These are phyloP conservation scores for Agrilus biguttatus DNA, from an alignment of 2,888 invertebrate genomes.

Conservation along the genomic window DNA sequence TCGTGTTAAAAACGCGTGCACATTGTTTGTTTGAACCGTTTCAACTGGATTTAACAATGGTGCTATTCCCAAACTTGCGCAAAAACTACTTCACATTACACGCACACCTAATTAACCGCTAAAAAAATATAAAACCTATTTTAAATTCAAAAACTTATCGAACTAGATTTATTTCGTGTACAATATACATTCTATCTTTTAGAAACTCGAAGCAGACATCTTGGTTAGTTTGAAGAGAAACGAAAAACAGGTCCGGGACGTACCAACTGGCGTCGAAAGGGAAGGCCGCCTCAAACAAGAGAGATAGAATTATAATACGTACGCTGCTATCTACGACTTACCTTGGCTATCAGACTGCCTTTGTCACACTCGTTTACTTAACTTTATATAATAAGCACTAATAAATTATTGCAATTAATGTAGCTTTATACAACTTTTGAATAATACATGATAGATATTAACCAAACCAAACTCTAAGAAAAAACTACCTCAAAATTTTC, in stretches of 20 bases:
- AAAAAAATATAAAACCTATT: slow-evolving; percentile 3
- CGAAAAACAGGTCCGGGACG: slow-evolving; percentile 34
- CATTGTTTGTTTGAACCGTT: slow-evolving; percentile 1
- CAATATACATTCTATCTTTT: slow-evolving; percentile 26
- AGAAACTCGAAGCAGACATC: slow-evolving; percentile 29
- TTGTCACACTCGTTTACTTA: too few species aligned
- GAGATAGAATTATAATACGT: slow-evolving; percentile 14
- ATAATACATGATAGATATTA: too few species aligned
- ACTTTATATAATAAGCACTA: too few species aligned
- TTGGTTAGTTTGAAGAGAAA: slow-evolving; percentile 29
- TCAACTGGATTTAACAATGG: slow-evolving; percentile 7
- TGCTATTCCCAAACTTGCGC: slow-evolving; percentile 7
- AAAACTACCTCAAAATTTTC: too few species aligned
- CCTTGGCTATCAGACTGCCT: slow-evolving; percentile 3
- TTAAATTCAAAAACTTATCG: slow-evolving; percentile 10
- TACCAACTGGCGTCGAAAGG: slow-evolving; percentile 28
- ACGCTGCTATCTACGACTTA: slow-evolving; percentile 17
- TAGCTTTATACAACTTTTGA: too few species aligned
- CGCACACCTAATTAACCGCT: slow-evolving; percentile 7
- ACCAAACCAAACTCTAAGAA: too few species aligned
- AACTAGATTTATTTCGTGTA: slow-evolving; percentile 18
- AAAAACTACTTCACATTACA: slow-evolving; percentile 7
- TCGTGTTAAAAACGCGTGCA: slow-evolving; percentile 7
- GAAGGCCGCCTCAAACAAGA: slow-evolving; percentile 23
- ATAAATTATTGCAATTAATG: too few species aligned